phyloP scores from a whole-genome alignment of 2,113 vertebrate species.

The Entelurus aequoreus region DNA sequence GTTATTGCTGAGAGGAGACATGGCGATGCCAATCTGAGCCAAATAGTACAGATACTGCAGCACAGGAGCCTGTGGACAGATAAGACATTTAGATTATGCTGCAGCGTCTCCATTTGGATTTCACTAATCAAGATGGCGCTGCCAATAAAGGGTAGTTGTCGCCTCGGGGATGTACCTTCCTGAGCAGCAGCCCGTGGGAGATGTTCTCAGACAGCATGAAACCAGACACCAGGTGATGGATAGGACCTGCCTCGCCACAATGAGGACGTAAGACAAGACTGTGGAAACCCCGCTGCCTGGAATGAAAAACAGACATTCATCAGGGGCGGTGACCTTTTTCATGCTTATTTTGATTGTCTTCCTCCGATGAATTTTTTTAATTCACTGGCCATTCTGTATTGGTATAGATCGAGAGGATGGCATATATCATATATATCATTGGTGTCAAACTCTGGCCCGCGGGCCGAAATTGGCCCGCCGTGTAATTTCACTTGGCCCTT shows the following conservation, averaged over 20 bases:
- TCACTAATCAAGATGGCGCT: neutral
- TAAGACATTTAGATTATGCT: neutral
- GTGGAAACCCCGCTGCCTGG: conserved; percentile 84
- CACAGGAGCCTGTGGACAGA: conserved; percentile 81
- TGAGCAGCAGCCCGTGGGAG: conserved; percentile 91
- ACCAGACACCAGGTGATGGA: conserved; percentile 94
- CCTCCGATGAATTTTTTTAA: too few relatives aligned
- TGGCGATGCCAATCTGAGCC: conserved; percentile 95
- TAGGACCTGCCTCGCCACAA: conserved; percentile 94
- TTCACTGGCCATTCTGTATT: too few relatives aligned
- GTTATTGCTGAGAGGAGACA: conserved; percentile 98
- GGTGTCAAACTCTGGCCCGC: too few relatives aligned
- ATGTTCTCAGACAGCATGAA: conserved; percentile 99
- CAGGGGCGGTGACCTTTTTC: neutral
- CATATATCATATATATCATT: too few relatives aligned
- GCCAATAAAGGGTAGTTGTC: neutral
- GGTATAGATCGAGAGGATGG: too few relatives aligned
- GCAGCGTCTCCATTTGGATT: neutral
- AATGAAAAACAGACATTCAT: conserved; percentile 3
- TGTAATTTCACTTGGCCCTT: too few relatives aligned
- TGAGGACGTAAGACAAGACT: conserved; percentile 91
- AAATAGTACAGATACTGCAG: conserved; percentile 97
- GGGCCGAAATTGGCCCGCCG: too few relatives aligned
- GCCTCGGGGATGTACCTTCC: conserved; percentile 75
- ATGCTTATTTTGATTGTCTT: too few relatives aligned